Evolutionary conservation across 1,140 invertebrate species (phyloP).

Genomic region (Papilio dardanus): DNA sequence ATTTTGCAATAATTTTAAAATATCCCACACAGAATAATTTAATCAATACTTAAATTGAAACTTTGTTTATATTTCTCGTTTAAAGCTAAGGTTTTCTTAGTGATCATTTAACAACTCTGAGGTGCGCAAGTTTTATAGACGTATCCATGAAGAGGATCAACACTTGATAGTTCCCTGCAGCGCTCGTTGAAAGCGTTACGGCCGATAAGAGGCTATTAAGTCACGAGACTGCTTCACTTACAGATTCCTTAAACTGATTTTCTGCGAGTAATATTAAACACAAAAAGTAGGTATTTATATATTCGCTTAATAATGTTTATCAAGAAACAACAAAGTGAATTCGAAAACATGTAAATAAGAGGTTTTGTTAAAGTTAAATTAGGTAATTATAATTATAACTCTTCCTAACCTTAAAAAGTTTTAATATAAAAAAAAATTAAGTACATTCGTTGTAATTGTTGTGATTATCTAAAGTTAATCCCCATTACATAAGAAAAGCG

Average conservation of each 20-base stretch:
- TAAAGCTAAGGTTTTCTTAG: background rate
- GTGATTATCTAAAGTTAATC: background rate
- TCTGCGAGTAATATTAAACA: background rate
- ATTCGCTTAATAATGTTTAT: too few species aligned
- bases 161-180: background rate
- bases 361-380: too few species aligned
- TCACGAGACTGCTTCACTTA: background rate
- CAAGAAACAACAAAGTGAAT: too few species aligned
- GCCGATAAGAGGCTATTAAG: constrained; percentile 5
- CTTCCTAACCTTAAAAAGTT: background rate
- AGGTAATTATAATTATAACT: too few species aligned
- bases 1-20: background rate
- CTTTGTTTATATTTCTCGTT: background rate
- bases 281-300: too few species aligned
- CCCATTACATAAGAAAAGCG: background rate
- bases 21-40: background rate
- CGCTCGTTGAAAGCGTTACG: background rate
- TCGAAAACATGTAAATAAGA: too few species aligned
- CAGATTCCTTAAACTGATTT: background rate
- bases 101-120: background rate
- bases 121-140: constrained; percentile 7
- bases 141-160: constrained; percentile 1
- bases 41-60: too few species aligned
- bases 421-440: background rate
- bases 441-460: background rate